Evolutionary conservation across 2,113 vertebrate genomes (phyloP).

Genomic region (Tiliqua scincoides): DNA sequence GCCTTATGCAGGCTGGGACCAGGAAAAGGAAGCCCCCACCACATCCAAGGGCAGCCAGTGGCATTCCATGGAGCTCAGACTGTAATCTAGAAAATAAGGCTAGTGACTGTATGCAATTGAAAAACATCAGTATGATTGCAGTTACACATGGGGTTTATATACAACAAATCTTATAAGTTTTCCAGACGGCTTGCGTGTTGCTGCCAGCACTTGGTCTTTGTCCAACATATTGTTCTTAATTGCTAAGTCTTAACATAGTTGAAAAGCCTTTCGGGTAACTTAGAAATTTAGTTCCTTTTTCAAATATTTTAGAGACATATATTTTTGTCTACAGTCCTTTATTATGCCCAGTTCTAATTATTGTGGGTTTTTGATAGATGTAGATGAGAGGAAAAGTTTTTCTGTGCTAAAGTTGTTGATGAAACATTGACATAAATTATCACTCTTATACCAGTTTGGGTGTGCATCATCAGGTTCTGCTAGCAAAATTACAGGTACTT

Average conservation of each 20-base stretch:
- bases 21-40: too few relatives aligned
- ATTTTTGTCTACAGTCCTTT: background rate
- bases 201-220: background rate
- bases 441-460: background rate
- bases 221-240: background rate
- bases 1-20: too few relatives aligned
- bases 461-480: background rate
- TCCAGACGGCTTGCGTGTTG: background rate
- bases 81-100: background rate
- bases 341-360: background rate
- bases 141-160: background rate
- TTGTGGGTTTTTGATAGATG: background rate
- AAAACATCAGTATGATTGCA: background rate
- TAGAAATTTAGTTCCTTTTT: background rate
- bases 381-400: background rate
- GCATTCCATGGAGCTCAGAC: background rate
- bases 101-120: too few relatives aligned
- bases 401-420: background rate
- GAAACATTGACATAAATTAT: background rate
- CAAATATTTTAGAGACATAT: background rate
- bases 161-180: background rate
- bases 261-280: background rate
- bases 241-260: background rate
- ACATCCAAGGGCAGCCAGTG: too few relatives aligned
- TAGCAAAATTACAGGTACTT: background rate